These are phyloP conservation scores for Ispidina lecontei DNA, from an alignment of 2,797 vertebrate genomes.

Conservation along the genomic window DNA sequence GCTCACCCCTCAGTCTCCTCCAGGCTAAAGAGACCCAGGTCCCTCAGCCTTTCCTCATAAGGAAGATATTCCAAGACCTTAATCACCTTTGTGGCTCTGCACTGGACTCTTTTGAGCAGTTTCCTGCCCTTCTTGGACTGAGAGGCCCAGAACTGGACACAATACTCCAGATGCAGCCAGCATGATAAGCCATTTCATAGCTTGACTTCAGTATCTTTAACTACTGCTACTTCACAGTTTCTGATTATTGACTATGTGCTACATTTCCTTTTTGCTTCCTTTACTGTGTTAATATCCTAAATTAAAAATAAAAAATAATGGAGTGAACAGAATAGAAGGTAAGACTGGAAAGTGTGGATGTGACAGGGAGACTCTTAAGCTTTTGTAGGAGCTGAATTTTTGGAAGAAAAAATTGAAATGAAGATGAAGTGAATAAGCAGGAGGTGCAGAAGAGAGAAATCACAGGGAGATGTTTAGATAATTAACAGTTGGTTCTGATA, in stretches of 20 bases:
- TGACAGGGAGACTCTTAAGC: background rate
- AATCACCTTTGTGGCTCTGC: no score
- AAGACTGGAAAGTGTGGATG: background rate
- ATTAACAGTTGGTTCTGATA: background rate
- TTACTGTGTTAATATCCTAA: background rate
- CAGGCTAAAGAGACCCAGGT: no score
- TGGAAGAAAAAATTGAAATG: background rate
- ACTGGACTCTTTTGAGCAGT: no score
- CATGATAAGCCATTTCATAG: background rate
- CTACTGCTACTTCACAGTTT: background rate
- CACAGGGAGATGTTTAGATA: background rate
- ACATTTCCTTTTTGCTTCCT: background rate
- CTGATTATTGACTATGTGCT: background rate
- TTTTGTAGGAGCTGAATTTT: background rate
- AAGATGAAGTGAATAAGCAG: background rate
- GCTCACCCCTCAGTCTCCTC: no score
- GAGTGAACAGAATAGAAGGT: background rate
- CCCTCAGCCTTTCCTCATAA: no score
- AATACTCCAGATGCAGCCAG: no score
- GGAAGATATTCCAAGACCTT: no score
- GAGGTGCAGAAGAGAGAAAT: background rate
- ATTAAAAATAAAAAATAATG: background rate
- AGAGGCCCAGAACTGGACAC: no score
- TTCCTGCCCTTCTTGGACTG: no score
- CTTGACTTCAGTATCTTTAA: background rate